Conservation (phyloP, 2,113 vertebrate genomes). For the Phalacrocorax aristotelis region DNA sequence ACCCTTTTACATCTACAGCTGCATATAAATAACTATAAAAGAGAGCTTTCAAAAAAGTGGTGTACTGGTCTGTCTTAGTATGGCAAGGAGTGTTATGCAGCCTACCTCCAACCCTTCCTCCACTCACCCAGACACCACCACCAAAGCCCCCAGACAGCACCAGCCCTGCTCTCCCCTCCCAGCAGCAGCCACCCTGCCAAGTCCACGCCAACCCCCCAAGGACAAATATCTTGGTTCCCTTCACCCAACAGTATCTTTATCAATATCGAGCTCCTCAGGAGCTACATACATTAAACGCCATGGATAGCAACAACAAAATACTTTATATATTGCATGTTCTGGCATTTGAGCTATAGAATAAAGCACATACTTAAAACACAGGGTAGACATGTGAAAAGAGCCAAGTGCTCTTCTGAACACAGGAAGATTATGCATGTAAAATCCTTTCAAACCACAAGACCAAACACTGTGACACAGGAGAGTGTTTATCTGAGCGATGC, state of each 20-base stretch:
- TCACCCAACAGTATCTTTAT: not conserved
- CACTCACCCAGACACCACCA: no score
- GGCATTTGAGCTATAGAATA: not conserved
- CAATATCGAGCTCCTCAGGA: not conserved
- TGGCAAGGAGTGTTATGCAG: not conserved
- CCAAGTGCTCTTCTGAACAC: not conserved
- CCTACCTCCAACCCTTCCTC: not conserved
- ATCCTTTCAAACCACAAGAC: not conserved
- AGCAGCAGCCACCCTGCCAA: not conserved
- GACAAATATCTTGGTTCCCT: not conserved
- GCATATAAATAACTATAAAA: not conserved
- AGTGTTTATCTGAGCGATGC: not conserved
- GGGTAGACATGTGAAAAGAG: not conserved
- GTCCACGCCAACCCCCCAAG: accelerated
- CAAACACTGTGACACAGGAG: not conserved
- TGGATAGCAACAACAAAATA: not conserved
- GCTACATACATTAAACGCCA: not conserved
- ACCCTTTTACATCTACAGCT: not conserved
- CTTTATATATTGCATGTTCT: not conserved
- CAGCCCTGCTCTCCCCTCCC: not conserved
- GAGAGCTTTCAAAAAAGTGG: not conserved
- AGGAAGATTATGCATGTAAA: not conserved
- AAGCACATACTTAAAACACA: not conserved
- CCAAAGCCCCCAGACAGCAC: not conserved
- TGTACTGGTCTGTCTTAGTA: not conserved